Conservation (phyloP, 2,888 invertebrate species). For the Eilema griseolum region DNA sequence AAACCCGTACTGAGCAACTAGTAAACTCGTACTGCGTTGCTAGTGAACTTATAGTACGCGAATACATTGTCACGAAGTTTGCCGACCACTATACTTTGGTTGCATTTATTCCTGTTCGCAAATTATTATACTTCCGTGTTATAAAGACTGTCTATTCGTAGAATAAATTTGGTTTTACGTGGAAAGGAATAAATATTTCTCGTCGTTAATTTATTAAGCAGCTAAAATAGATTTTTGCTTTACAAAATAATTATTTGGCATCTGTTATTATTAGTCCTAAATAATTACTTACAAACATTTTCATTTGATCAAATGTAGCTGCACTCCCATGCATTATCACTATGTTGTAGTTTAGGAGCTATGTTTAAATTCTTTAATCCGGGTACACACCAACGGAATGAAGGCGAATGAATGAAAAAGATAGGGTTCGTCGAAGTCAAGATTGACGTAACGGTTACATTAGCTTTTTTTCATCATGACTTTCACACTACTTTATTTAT, state of each 20-base stretch:
- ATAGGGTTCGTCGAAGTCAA: background rate
- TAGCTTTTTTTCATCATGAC: no score
- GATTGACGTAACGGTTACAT: no score
- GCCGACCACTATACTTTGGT: constrained; percentile 13
- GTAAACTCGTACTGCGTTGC: no score
- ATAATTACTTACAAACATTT: background rate
- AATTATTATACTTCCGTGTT: constrained; percentile 15
- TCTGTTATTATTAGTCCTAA: background rate
- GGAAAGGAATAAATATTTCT: background rate
- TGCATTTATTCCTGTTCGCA: constrained; percentile 25
- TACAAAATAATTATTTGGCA: background rate
- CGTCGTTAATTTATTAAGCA: background rate
- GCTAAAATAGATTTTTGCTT: constrained; percentile 3
- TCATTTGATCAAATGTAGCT: constrained; percentile 3
- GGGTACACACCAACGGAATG: background rate
- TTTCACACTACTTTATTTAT: background rate
- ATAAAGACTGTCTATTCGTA: background rate
- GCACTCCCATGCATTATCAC: constrained; percentile 3
- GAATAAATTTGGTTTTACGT: background rate
- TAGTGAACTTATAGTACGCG: no score
- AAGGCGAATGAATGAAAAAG: background rate
- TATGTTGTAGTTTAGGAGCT: constrained; percentile 3
- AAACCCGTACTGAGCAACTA: no score
- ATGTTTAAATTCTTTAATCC: background rate
- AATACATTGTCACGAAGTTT: background rate